Base-by-base conservation (phyloP, 2,797 vertebrate species). In the Neosalanx taihuensis region DNA sequence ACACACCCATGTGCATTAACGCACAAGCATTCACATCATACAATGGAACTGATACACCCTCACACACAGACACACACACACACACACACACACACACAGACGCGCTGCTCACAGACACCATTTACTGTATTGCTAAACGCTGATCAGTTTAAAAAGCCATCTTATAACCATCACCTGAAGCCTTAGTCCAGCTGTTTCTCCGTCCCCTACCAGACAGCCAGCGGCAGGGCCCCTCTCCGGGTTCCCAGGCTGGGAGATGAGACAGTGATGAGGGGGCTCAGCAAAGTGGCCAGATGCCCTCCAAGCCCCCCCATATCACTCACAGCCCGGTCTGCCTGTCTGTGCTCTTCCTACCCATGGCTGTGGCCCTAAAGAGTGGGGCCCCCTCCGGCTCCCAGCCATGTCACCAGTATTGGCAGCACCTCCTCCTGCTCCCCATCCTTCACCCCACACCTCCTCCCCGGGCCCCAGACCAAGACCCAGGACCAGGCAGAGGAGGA, bases 361-460 rank as follows among this genome's bases (percentile, higher is more conserved):
- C 58, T 7, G 17, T 59, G 20, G 20, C 26, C 68, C 57, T 46
- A 46, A 46, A 46, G 12, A 46, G 10, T 46, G 41, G 41, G 10
- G 41, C 41, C 23, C 6, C 33, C 29, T 18, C 57, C 15, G 76
- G 53, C 77, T 73, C 71, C 6, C 70, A 74, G 10, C 26, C 33
- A 37, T 31, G 72, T 81, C 81, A 72, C 81, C 83, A 82, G 78
- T 56, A 56, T 17, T 56, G 51, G 51, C 51, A 17, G 51, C 51
- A 17, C 18, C 51, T 56, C 10, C 18, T 17, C 51, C 81, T 46
- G 76, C 92, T 93, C 92, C 91, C 89, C 88, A 92, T 93, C 86
- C 88, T 85, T 93, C 92, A 92, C 23, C 88, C 80, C 85, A 90
- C 92, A 93, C 91, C 87, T 92, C 84, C 46, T 49, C 41, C 73